These are phyloP conservation scores for Periplaneta americana DNA, from an alignment of 1,140 invertebrate species.

Conservation along the genomic window DNA sequence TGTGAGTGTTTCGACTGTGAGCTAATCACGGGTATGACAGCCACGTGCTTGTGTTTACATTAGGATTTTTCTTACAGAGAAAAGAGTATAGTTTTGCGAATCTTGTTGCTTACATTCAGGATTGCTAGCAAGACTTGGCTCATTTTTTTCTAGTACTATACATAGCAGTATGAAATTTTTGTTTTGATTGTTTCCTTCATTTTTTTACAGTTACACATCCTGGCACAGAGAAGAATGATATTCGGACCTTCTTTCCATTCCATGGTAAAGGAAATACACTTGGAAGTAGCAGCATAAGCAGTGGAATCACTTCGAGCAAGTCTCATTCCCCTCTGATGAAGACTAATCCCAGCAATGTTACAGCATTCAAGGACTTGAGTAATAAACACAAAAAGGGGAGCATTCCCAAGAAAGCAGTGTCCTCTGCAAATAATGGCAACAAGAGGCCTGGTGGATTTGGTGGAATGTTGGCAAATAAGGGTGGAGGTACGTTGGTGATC, in stretches of 20 bases:
- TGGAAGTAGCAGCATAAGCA: neutral
- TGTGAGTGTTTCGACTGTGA: too few species aligned
- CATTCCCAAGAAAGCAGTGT: neutral
- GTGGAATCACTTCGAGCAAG: neutral
- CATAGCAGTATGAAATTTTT: too few species aligned
- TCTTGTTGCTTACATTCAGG: too few species aligned
- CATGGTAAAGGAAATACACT: constrained; percentile 8
- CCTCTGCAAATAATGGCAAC: neutral
- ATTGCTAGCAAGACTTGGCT: too few species aligned
- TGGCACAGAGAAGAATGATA: constrained; percentile 18
- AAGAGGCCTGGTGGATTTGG: neutral
- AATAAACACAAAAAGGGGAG: neutral
- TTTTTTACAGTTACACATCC: too few species aligned
- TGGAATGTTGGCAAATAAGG: constrained; percentile 12
- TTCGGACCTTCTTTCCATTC: constrained; percentile 14
- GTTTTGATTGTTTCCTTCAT: too few species aligned
- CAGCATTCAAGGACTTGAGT: neutral
- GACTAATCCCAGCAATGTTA: neutral
- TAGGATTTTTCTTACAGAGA: too few species aligned
- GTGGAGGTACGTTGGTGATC: constrained; percentile 18
- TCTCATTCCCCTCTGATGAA: neutral
- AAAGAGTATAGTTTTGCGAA: too few species aligned
- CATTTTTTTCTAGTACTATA: too few species aligned
- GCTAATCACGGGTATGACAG: too few species aligned
- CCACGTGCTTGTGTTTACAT: too few species aligned